Evolutionary conservation across 2,888 invertebrate genomes (phyloP), one percentile per base, ranked within the genome.

Genomic region (Zele albiditarsus): DNA sequence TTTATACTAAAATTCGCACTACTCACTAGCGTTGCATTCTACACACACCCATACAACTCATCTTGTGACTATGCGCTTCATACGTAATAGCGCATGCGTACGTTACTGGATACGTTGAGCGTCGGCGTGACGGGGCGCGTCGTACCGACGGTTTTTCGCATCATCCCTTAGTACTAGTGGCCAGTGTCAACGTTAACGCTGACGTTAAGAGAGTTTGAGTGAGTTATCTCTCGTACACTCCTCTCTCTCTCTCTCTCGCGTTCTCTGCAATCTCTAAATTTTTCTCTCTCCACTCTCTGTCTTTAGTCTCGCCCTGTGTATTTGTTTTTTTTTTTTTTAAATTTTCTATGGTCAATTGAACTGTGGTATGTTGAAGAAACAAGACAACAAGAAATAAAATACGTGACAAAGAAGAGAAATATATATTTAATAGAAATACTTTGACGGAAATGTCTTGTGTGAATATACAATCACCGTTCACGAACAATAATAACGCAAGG

Each of bases 81-180:
- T 62, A 62, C 31, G 62, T 62, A 31, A 28, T 62, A 10, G 71
- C 67, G 73, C 68, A 12, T 46, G 75, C 80, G 82, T 83, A 85
- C 82, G 81, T 71, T 60, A 33, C 72, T 71, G 76, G 76, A 80
- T 82, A 76, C 80, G 81, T 83, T 82, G 81, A 81, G 85, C 86
- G 86, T 86, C 86, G 87, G 82, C 84, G 84, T 84, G 53, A 53
- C 83, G 80, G 82, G 86, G 87, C 85, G 86, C 87, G 87, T 87
- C 87, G 86, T 81, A 84, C 84, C 84, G 84, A 81, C 83, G 82
- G 82, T 82, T 82, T 63, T 63, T n/a, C 38, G 28, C 53, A 31
- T 63, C 33, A 31, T 31, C 31, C 33, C 33, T 31, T 31, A 63
- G 63, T 63, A 33, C 63, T 31, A 53, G 53, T 53, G 38, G 38